phyloP scores from a whole-genome alignment of 2,113 vertebrate species.

The Ailuropoda melanoleuca region DNA sequence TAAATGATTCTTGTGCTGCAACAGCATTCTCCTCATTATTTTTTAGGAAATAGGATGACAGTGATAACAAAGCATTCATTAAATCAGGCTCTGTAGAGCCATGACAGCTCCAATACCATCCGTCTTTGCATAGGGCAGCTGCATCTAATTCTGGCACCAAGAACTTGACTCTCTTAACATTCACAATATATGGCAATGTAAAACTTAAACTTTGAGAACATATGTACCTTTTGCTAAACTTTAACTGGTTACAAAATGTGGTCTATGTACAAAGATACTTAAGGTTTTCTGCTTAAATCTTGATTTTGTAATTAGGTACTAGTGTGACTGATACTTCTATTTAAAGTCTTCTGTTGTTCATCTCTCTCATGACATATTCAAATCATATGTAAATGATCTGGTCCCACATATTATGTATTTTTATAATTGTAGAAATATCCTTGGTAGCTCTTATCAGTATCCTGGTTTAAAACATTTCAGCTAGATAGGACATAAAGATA shows the following conservation, averaged over 20 bases:
- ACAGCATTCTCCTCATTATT: background rate
- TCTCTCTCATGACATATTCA: background rate
- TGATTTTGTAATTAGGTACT: background rate
- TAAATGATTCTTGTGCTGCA: background rate
- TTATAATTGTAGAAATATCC: background rate
- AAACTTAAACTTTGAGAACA: background rate
- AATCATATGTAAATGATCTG: background rate
- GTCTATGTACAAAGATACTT: background rate
- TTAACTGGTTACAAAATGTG: background rate
- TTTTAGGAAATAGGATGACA: background rate
- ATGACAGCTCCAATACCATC: background rate
- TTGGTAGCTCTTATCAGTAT: background rate
- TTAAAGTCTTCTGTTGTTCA: background rate
- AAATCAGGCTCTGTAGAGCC: background rate
- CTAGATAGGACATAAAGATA: background rate
- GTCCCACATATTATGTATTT: background rate
- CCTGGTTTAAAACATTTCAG: slow-evolving; percentile 2
- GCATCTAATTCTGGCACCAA: background rate
- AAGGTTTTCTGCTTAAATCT: background rate
- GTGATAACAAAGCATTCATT: background rate
- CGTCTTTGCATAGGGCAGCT: background rate
- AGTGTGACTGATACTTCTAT: background rate
- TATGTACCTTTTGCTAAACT: background rate
- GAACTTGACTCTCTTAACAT: background rate
- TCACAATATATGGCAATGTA: background rate